Evolutionary conservation across 2,797 vertebrate genomes (phyloP).

Genomic region (Protonibea diacanthus): DNA sequence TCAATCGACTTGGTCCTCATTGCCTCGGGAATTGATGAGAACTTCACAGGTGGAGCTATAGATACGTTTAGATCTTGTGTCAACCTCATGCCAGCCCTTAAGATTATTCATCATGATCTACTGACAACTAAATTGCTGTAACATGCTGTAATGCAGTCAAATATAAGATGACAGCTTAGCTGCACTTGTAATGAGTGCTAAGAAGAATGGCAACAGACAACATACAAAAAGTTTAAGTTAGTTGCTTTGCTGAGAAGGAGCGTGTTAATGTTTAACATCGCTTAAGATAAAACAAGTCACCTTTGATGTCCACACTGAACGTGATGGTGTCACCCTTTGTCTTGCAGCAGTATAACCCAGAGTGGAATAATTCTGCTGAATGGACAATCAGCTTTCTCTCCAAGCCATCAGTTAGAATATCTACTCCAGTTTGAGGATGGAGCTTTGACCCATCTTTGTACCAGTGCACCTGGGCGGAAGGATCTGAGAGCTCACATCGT

Average conservation of each 20-base stretch:
- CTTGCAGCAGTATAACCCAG: conserved; percentile 93
- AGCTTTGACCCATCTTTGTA: conserved; percentile 93
- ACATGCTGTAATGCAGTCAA: conserved; percentile 58
- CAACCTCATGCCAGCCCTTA: conserved; percentile 60
- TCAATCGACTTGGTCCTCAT: conserved; percentile 82
- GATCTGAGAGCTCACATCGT: conserved; percentile 91
- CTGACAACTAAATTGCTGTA: conserved; percentile 37
- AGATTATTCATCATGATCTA: conserved; percentile 50
- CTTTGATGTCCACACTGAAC: conserved; percentile 92
- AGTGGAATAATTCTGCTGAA: conserved; percentile 83
- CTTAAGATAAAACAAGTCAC: conserved; percentile 79
- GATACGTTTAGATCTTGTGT: conserved; percentile 82
- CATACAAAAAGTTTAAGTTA: conserved; percentile 65
- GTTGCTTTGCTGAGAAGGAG: conserved; percentile 60
- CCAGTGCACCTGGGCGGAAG: conserved; percentile 87
- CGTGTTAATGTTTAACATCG: conserved; percentile 60
- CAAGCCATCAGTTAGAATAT: conserved; percentile 84
- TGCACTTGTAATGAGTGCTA: conserved; percentile 38
- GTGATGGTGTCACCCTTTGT: conserved; percentile 89
- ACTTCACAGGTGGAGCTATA: conserved; percentile 87
- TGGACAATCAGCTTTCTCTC: conserved; percentile 85
- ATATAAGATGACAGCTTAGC: conserved; percentile 39
- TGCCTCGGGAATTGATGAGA: conserved; percentile 83
- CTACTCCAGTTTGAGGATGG: conserved; percentile 76
- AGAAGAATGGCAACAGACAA: conserved; percentile 57